Base-by-base conservation (phyloP, 2,797 vertebrate genomes). In the Enteromius thamalakanensis region DNA sequence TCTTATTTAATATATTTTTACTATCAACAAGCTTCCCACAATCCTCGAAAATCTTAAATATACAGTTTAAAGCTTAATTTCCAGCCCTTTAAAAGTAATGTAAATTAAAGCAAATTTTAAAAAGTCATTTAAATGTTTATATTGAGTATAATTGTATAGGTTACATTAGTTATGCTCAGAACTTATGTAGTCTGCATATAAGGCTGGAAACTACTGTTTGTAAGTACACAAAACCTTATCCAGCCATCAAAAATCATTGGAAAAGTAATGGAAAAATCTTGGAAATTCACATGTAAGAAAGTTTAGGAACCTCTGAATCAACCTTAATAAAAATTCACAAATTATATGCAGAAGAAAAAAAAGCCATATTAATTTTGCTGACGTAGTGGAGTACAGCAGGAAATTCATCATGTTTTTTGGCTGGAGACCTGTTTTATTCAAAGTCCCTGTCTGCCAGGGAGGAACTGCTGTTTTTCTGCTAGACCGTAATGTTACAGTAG, bases 381-480 rank as follows among this genome's bases (percentile, higher is more conserved):
- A 15, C 0, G 17, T 45, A n/a, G 17, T 29, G 34, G 2, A 67
- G 47, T 32, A 21, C 17, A 65, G 49, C 21, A 45, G 72, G 81
- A 82, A 82, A 82, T 69, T 10, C 62, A 45, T 55, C 51, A 58
- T 68, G n/a, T 51, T 68, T 82, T 69, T 71, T 26, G 81, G 51
- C 62, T 76, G 23, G n/a, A 58, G 72, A 68, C 60, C 34, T 19
- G 71, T 23, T 76, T 76, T 75, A 51, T 71, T 45, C 37, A 45
- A 51, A 34, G 70, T 71, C 65, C 40, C 29, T 62, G 74, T 83
- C 53, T 83, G 65, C 6, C 29, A 26, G 15, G 6, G 75, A 83
- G 53, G 75, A 83, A 83, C 82, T 78, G 65, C 37, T 69, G 74
- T 37, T 83, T 83, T 83, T 65, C 81, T 77, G 81, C 53, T 70